Evolutionary conservation across 2,888 invertebrate species (phyloP).

Genomic region (Brachynemurus nebulosus): DNA sequence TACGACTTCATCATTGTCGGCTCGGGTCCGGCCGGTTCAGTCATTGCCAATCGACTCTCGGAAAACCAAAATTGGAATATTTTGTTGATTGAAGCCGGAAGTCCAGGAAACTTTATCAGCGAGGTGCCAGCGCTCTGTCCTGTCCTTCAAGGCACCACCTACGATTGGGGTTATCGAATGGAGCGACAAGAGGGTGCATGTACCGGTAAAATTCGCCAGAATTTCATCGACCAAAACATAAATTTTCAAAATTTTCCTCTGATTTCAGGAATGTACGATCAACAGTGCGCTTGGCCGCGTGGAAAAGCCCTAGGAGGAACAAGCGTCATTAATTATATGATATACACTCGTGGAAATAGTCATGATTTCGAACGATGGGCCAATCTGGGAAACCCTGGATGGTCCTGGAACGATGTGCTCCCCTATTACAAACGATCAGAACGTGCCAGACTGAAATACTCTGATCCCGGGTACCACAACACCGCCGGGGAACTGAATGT

Average conservation of each 20-base stretch:
- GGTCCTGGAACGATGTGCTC: slow-evolving; percentile 41
- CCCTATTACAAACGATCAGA: slow-evolving; percentile 49
- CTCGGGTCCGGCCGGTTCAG: slow-evolving; percentile 56
- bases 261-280: slow-evolving; percentile 14
- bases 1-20: slow-evolving; percentile 58
- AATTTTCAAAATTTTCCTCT: slow-evolving; percentile 6
- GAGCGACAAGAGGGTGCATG: slow-evolving; percentile 40
- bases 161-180: slow-evolving; percentile 46
- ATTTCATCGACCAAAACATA: not conserved
- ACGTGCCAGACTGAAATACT: slow-evolving; percentile 28
- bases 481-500: slow-evolving; percentile 45
- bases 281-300: slow-evolving; percentile 36
- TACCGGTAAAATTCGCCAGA: slow-evolving; percentile 25
- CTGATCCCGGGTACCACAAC: slow-evolving; percentile 39
- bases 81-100: slow-evolving; percentile 51
- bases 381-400: slow-evolving; percentile 53
- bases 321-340: slow-evolving; percentile 49
- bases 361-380: slow-evolving; percentile 55
- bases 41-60: slow-evolving; percentile 52
- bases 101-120: slow-evolving; percentile 34
- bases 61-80: slow-evolving; percentile 46
- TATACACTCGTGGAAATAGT: slow-evolving; percentile 59
- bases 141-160: slow-evolving; percentile 39
- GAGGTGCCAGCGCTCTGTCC: slow-evolving; percentile 39
- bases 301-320: slow-evolving; percentile 46